These are phyloP conservation scores for Drosophila tristis DNA, from an alignment of 1,140 invertebrate genomes.

Conservation along the genomic window DNA sequence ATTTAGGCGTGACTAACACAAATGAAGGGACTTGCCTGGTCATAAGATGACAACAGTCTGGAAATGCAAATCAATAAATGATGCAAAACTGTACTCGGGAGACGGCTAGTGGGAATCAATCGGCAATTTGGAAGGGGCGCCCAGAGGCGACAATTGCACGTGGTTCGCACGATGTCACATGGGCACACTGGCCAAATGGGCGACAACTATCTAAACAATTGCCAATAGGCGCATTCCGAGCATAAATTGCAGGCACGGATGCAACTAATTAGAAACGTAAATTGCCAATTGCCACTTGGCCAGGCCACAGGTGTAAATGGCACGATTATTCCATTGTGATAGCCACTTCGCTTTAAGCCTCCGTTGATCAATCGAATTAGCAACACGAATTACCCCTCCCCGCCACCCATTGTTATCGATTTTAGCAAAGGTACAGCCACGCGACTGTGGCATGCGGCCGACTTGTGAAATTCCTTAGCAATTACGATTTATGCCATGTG, in stretches of 20 bases:
- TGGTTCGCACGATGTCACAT: slow-evolving; percentile 52
- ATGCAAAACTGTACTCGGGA: background rate
- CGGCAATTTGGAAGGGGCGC: slow-evolving; percentile 33
- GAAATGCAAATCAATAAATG: background rate
- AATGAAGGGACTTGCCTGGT: background rate
- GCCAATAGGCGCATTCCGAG: slow-evolving; percentile 31
- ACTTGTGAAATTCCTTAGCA: slow-evolving; percentile 48
- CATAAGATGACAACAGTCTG: background rate
- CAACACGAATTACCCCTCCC: slow-evolving; percentile 20
- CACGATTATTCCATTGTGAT: slow-evolving; percentile 48
- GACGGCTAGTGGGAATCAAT: slow-evolving; percentile 18
- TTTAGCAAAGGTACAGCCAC: slow-evolving; percentile 32
- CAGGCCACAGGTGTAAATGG: slow-evolving; percentile 67
- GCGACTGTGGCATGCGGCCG: slow-evolving; percentile 41
- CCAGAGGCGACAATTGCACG: slow-evolving; percentile 29
- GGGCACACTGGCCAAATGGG: slow-evolving; percentile 13
- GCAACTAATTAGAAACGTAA: slow-evolving; percentile 75
- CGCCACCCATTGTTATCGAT: slow-evolving; percentile 18
- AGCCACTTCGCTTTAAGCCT: slow-evolving; percentile 18
- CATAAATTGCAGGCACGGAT: slow-evolving; percentile 68
- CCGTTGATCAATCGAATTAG: slow-evolving; percentile 75
- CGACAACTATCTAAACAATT: slow-evolving; percentile 45
- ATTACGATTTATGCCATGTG: slow-evolving; percentile 16
- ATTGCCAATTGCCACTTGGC: slow-evolving; percentile 70
- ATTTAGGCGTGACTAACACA: slow-evolving; percentile 11